These are phyloP conservation scores for Sarcophaga rosellei DNA, from an alignment of 2,888 invertebrate species.

Conservation along the genomic window DNA sequence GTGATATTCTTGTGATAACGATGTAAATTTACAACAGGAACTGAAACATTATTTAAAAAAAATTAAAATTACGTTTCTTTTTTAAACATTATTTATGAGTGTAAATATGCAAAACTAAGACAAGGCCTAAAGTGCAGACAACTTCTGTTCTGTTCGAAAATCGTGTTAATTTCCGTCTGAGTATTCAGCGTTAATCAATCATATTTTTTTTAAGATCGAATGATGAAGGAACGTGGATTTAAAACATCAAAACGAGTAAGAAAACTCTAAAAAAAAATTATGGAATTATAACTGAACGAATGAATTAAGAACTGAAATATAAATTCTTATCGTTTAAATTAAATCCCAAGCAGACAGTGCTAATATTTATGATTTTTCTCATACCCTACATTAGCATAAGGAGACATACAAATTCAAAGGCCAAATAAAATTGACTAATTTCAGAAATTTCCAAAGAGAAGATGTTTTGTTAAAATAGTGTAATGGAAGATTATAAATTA, in stretches of 20 bases:
- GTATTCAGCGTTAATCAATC: constrained; percentile 59
- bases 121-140: neutral
- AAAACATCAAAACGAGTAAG: constrained; percentile 3
- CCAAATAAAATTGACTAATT: neutral
- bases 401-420: neutral
- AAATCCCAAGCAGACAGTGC: constrained; percentile 23
- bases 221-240: constrained; percentile 6
- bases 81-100: constrained; percentile 23
- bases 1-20: constrained; percentile 35
- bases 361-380: too few species aligned
- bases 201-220: neutral
- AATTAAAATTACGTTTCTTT: neutral
- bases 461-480: too few species aligned
- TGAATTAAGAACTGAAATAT: constrained; percentile 4
- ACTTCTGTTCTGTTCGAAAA: constrained; percentile 35
- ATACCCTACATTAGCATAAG: neutral
- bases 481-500: too few species aligned
- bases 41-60: constrained; percentile 2
- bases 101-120: constrained; percentile 12
- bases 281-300: neutral
- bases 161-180: constrained; percentile 53
- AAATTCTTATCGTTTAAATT: constrained; percentile 47
- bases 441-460: neutral
- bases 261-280: constrained; percentile 4
- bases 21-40: constrained; percentile 30